These are phyloP conservation scores for Harpegnathos saltator DNA, from an alignment of 1,140 invertebrate genomes.

Conservation along the genomic window DNA sequence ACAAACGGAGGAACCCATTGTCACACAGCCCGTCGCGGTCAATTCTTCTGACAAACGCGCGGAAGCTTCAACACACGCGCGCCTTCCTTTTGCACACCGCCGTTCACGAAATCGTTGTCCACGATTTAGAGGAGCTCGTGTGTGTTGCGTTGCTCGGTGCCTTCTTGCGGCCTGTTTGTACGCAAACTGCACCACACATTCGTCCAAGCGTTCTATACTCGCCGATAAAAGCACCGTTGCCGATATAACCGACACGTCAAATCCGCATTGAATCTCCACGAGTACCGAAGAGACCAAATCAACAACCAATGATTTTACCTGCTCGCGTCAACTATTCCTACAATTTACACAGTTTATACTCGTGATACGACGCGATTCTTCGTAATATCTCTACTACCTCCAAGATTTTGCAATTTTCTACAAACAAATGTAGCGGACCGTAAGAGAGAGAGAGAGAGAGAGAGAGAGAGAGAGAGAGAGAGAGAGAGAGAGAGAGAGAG, in stretches of 20 bases:
- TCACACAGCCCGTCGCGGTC: no score
- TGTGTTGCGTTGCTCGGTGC: slow-evolving; percentile 79
- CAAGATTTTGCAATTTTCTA: slow-evolving; percentile 52
- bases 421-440: background rate
- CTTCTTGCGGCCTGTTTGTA: slow-evolving; percentile 81
- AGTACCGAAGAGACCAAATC: slow-evolving; percentile 12
- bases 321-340: slow-evolving; percentile 21
- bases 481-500: no score
- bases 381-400: slow-evolving; percentile 38
- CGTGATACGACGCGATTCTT: background rate
- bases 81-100: slow-evolving; percentile 31
- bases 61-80: background rate
- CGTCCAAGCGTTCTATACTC: slow-evolving; percentile 67
- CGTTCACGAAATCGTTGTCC: slow-evolving; percentile 36
- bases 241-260: slow-evolving; percentile 11
- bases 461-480: no score
- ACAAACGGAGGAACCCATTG: no score
- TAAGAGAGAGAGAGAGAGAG: no score
- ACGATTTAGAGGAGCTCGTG: slow-evolving; percentile 74
- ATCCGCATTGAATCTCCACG: slow-evolving; percentile 23
- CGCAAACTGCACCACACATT: slow-evolving; percentile 66
- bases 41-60: no score
- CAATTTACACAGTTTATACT: slow-evolving; percentile 3
- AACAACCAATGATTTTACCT: background rate
- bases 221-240: slow-evolving; percentile 36